Percentiles rank a stretch among this genome's conserved stretches.
Evolutionary conservation across 2,888 invertebrate species (phyloP).

Genomic region (Monopis laevigella): DNA sequence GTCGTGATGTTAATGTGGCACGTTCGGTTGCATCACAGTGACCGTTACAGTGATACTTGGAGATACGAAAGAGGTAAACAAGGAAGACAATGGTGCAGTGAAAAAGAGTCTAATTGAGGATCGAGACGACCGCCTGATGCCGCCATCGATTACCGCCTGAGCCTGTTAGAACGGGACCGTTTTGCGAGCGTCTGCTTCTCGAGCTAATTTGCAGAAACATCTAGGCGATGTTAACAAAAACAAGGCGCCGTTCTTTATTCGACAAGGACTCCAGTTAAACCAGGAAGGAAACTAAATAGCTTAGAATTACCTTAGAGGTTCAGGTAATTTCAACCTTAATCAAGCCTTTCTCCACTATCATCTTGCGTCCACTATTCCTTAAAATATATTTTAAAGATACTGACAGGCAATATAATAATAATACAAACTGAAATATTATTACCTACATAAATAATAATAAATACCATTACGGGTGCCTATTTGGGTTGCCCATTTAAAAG

Average conservation of each 20-base stretch:
- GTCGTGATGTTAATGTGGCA: constrained; percentile 30
- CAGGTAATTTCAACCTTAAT: too few relatives aligned
- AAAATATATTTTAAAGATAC: too few relatives aligned
- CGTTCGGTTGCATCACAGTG: constrained; percentile 34
- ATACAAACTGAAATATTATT: too few relatives aligned
- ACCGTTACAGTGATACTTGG: constrained; percentile 34
- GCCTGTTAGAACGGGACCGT: constrained; percentile 43
- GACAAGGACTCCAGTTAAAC: constrained; percentile 11
- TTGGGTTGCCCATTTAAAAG: too few relatives aligned
- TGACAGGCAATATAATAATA: too few relatives aligned
- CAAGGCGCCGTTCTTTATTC: constrained; percentile 4
- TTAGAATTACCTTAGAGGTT: too few relatives aligned
- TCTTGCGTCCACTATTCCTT: too few relatives aligned
- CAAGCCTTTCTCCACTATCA: too few relatives aligned
- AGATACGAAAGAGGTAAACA: constrained; percentile 27
- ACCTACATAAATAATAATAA: too few relatives aligned
- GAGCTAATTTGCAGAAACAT: constrained; percentile 26
- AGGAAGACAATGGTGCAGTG: constrained; percentile 37
- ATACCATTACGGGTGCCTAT: too few relatives aligned
- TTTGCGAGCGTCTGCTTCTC: constrained; percentile 22
- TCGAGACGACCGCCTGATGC: constrained; percentile 26
- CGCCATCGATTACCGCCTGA: constrained; percentile 39
- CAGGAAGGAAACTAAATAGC: not conserved
- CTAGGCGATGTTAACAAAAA: constrained; percentile 14
- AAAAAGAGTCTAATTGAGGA: constrained; percentile 38